phyloP scores from a whole-genome alignment of 2,113 vertebrate genomes.

The Laticauda laticaudata region DNA sequence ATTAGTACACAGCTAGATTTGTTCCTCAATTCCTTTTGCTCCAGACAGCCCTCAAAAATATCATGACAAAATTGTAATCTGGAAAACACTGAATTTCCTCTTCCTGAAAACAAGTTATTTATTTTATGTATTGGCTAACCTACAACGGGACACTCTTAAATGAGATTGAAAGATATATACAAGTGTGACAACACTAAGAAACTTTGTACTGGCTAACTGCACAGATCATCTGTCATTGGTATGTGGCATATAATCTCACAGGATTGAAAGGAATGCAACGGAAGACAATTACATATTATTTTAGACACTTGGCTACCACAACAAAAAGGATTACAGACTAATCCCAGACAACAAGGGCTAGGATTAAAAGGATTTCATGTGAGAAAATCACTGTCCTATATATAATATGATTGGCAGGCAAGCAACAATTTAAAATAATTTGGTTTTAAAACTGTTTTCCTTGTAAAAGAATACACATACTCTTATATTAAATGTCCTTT shows the following conservation, averaged over 20 bases:
- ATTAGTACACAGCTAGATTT: neutral
- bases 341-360: slow-evolving; percentile 24
- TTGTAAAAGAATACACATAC: neutral
- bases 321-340: slow-evolving; percentile 9
- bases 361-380: slow-evolving; percentile 17
- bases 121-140: neutral
- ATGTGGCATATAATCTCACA: neutral
- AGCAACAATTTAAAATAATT: slow-evolving; percentile 46
- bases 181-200: slow-evolving; percentile 3
- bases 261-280: slow-evolving; percentile 1
- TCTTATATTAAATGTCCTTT: neutral
- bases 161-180: neutral
- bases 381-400: slow-evolving; percentile 29
- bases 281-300: slow-evolving; percentile 16
- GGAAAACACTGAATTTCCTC: neutral
- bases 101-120: accelerated
- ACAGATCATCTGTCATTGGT: slow-evolving; percentile 14
- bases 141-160: neutral
- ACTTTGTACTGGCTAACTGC: neutral
- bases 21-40: neutral
- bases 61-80: neutral
- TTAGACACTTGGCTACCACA: neutral
- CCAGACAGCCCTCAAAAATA: neutral
- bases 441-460: neutral
- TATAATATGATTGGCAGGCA: slow-evolving; percentile 33